These are phyloP conservation scores for Leptobrachium leishanense DNA, from an alignment of 2,113 vertebrate species.

Conservation along the genomic window DNA sequence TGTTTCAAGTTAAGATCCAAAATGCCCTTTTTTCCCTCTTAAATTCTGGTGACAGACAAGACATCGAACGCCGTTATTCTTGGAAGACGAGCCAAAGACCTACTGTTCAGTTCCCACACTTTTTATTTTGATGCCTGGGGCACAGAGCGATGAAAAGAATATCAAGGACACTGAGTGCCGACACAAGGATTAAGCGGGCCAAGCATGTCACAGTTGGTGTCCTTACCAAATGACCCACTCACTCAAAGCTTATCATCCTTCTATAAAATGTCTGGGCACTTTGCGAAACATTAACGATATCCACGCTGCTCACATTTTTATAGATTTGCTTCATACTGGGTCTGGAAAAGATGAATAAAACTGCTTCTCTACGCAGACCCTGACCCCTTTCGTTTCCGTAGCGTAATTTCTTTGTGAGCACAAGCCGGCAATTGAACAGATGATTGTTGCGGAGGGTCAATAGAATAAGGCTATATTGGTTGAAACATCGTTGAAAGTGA, in stretches of 20 bases:
- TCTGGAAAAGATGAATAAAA: neutral
- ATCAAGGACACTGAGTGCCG: too few relatives aligned
- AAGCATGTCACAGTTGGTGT: neutral
- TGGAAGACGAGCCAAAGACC: neutral
- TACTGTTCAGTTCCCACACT: neutral
- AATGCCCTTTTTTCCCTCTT: too few relatives aligned
- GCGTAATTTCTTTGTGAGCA: neutral
- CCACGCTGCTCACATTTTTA: neutral
- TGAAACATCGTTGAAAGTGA: conserved; percentile 49
- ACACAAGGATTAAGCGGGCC: neutral
- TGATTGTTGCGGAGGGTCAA: conserved; percentile 39
- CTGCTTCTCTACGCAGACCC: neutral
- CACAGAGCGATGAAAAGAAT: neutral
- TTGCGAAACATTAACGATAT: too few relatives aligned
- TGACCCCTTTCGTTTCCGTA: conserved; percentile 9
- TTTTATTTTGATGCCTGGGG: neutral
- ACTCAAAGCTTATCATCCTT: neutral
- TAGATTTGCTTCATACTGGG: neutral
- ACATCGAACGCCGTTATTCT: too few relatives aligned
- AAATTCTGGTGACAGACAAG: too few relatives aligned
- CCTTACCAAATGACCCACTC: neutral
- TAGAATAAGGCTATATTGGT: conserved; percentile 27
- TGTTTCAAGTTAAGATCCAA: too few relatives aligned
- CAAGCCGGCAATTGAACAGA: neutral
- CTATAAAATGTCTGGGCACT: neutral